Conservation (phyloP, 2,888 invertebrate species). For the Phyllotreta striolata region DNA sequence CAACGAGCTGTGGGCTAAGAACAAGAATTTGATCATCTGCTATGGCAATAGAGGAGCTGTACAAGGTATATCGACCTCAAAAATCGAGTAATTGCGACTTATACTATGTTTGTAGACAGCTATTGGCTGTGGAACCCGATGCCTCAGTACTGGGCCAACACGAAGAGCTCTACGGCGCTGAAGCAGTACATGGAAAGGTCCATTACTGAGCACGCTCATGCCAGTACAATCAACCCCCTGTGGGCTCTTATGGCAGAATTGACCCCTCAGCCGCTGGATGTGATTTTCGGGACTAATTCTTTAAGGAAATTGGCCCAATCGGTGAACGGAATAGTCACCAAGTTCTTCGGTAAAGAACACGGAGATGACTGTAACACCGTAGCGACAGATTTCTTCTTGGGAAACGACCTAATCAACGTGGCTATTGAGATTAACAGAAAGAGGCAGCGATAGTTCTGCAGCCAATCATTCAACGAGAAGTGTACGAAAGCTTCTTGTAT, state of each 20-base stretch:
- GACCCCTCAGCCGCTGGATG: conserved; percentile 71
- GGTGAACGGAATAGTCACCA: conserved; percentile 74
- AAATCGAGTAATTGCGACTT: not conserved
- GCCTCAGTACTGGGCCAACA: conserved; percentile 74
- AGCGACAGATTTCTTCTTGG: conserved; percentile 77
- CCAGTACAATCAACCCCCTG: conserved; percentile 61
- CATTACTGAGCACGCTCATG: conserved; percentile 56
- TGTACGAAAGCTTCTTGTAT: not conserved
- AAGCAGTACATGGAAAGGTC: conserved; percentile 63
- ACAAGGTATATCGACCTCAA: conserved; percentile 55
- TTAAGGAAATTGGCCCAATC: conserved; percentile 71
- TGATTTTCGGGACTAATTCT: conserved; percentile 69
- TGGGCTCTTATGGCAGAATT: conserved; percentile 79
- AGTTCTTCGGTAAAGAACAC: conserved; percentile 74
- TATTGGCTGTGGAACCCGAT: conserved; percentile 67
- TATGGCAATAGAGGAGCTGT: conserved; percentile 65
- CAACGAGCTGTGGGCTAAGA: conserved; percentile 66
- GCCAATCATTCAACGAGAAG: not conserved
- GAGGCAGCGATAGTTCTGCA: not conserved
- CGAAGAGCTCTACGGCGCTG: conserved; percentile 64
- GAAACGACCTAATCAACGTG: conserved; percentile 74
- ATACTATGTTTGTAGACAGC: conserved; percentile 50
- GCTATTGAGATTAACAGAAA: conserved; percentile 63
- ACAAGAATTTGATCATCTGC: conserved; percentile 67
- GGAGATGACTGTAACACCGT: conserved; percentile 73